phyloP scores from a whole-genome alignment of 2,797 vertebrate species.

The Rhadinocentrus ornatus region DNA sequence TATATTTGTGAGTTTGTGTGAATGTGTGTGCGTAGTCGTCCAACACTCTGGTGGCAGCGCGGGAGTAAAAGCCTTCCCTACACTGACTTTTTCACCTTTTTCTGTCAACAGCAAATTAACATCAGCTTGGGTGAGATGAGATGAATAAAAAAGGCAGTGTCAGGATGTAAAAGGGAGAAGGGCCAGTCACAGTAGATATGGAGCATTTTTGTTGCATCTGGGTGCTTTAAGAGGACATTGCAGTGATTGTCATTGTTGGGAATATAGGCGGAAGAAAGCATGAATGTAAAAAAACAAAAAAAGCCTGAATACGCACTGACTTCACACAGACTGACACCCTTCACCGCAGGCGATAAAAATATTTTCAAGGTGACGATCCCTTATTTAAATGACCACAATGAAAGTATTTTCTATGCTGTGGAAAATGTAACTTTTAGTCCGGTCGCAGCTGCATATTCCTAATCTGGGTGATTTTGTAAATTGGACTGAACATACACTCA shows the following conservation, averaged over 20 bases:
- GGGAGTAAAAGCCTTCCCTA: slow-evolving; percentile 32
- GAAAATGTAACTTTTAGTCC: slow-evolving; percentile 1
- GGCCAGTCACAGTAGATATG: slow-evolving; percentile 11
- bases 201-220: background rate
- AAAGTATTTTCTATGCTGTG: slow-evolving; percentile 9
- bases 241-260: slow-evolving; percentile 3
- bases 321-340: background rate
- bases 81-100: slow-evolving; percentile 16
- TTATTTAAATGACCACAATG: slow-evolving; percentile 16
- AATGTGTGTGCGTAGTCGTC: slow-evolving; percentile 19
- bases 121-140: slow-evolving; percentile 24
- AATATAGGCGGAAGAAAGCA: background rate
- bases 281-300: background rate
- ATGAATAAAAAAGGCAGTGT: slow-evolving; percentile 15
- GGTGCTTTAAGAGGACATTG: background rate
- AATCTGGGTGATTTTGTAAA: slow-evolving; percentile 11
- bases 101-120: slow-evolving; percentile 48
- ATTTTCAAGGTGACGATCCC: background rate
- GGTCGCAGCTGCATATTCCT: background rate
- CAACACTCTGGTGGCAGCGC: slow-evolving; percentile 25
- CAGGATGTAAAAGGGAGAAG: slow-evolving; percentile 21
- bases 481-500: slow-evolving; percentile 1
- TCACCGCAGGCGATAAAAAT: background rate
- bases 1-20: slow-evolving; percentile 18
- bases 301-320: background rate